Conservation (phyloP, 2,888 invertebrate species). For the Brachylomia viminalis region DNA sequence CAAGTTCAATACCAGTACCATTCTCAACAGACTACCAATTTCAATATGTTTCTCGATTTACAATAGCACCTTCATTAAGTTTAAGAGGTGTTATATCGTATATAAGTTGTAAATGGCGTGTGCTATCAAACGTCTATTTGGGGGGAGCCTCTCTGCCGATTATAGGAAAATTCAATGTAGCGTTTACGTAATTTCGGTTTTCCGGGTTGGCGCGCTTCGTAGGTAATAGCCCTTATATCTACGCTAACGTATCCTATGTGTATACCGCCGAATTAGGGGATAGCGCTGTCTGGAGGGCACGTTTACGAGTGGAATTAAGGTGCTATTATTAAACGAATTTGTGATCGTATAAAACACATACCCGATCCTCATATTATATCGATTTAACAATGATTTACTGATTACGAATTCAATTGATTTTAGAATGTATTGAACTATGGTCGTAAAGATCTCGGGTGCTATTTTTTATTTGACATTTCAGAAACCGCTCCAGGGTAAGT, state of each 20-base stretch:
- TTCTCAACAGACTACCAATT: slow-evolving; percentile 22
- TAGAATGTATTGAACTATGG: background rate
- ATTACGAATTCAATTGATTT: background rate
- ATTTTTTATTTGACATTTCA: background rate
- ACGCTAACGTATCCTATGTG: slow-evolving; percentile 39
- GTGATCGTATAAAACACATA: background rate
- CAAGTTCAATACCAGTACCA: slow-evolving; percentile 15
- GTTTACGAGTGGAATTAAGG: slow-evolving; percentile 1
- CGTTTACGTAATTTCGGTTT: slow-evolving; percentile 88
- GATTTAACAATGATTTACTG: background rate
- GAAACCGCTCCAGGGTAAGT: background rate
- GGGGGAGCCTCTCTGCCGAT: slow-evolving; percentile 70
- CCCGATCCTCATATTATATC: background rate
- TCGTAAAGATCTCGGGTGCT: background rate
- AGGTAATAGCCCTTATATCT: slow-evolving; percentile 77
- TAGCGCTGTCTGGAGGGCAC: slow-evolving; percentile 21
- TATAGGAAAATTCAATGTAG: slow-evolving; percentile 87
- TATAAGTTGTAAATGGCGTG: slow-evolving; percentile 45
- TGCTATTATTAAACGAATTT: slow-evolving; percentile 4
- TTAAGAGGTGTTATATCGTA: slow-evolving; percentile 38
- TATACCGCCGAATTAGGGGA: slow-evolving; percentile 37
- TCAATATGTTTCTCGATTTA: slow-evolving; percentile 14
- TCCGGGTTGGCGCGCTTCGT: slow-evolving; percentile 85
- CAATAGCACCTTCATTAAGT: slow-evolving; percentile 29
- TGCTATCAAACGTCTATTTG: slow-evolving; percentile 50